These are phyloP conservation scores for Hydrolagus affinis DNA, from an alignment of 2,113 vertebrate species.

Conservation along the genomic window DNA sequence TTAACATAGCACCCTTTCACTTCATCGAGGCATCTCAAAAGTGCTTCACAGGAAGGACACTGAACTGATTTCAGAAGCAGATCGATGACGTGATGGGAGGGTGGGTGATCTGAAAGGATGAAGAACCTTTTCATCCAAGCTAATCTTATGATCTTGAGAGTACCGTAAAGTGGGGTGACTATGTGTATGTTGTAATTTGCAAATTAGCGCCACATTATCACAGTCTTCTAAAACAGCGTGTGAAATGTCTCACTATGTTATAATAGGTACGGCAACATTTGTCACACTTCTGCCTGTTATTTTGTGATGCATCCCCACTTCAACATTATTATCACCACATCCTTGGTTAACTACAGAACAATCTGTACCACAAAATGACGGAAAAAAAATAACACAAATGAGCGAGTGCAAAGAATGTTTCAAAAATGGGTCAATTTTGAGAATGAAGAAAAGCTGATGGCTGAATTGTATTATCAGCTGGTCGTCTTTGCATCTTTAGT, in stretches of 20 bases:
- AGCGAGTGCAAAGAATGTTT: conserved; percentile 18
- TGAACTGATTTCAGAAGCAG: too few species aligned
- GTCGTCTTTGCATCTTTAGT: too few species aligned
- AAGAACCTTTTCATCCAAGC: too few species aligned
- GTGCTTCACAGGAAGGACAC: too few species aligned
- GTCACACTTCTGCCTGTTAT: neutral
- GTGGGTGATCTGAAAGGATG: too few species aligned
- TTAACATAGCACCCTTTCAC: too few species aligned
- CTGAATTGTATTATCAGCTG: neutral
- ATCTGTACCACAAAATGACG: neutral
- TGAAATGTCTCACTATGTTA: conserved; percentile 15
- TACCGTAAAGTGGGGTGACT: too few species aligned
- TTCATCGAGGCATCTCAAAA: too few species aligned
- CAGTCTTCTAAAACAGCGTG: neutral
- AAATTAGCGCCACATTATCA: neutral
- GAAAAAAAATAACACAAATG: conserved; percentile 7
- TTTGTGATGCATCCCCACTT: neutral
- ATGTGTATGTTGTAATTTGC: neutral
- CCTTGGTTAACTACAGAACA: neutral
- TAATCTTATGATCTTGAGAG: too few species aligned
- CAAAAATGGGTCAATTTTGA: neutral
- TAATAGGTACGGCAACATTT: conserved; percentile 5
- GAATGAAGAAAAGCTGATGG: conserved; percentile 9
- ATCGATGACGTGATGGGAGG: too few species aligned
- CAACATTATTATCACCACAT: conserved; percentile 21